A percentile compares a stretch with the other conserved stretches of the same genome.
These are phyloP conservation scores for Macrostomum lignano DNA, from an alignment of 1,140 invertebrate genomes.

Conservation along the genomic window DNA sequence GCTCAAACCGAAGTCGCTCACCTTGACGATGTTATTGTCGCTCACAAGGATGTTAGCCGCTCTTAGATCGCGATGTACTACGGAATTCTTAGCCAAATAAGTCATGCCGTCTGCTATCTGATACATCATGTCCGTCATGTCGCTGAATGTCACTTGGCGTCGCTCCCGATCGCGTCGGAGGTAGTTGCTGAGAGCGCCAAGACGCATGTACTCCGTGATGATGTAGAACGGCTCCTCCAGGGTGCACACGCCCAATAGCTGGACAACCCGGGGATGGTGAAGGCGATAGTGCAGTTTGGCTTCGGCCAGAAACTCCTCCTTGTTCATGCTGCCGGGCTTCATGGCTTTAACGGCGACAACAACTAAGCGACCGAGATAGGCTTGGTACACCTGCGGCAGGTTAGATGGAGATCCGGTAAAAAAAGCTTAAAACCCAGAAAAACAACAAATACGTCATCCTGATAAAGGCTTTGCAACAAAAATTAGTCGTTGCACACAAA, in stretches of 20 bases:
- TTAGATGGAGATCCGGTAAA: no score
- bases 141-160: not conserved
- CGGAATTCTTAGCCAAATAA: slow-evolving; percentile 64
- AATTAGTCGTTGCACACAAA: no score
- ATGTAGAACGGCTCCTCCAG: slow-evolving; percentile 94
- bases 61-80: slow-evolving; percentile 77
- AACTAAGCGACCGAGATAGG: no score
- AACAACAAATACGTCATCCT: no score
- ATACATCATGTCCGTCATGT: not conserved
- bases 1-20: slow-evolving; percentile 74
- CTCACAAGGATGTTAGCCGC: slow-evolving; percentile 78
- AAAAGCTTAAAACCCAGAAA: no score
- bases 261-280: slow-evolving; percentile 75
- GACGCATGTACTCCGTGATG: slow-evolving; percentile 93
- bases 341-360: slow-evolving; percentile 60
- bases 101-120: slow-evolving; percentile 80
- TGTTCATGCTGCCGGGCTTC: slow-evolving; percentile 62
- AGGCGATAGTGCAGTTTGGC: slow-evolving; percentile 95
- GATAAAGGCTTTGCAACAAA: no score
- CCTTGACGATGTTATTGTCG: slow-evolving; percentile 56
- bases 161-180: not conserved
- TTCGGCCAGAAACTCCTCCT: slow-evolving; percentile 83
- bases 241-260: slow-evolving; percentile 89
- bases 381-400: no score
- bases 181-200: slow-evolving; percentile 42